Evolutionary conservation across 2,113 vertebrate species (phyloP).

Genomic region (Dasypus novemcinctus): DNA sequence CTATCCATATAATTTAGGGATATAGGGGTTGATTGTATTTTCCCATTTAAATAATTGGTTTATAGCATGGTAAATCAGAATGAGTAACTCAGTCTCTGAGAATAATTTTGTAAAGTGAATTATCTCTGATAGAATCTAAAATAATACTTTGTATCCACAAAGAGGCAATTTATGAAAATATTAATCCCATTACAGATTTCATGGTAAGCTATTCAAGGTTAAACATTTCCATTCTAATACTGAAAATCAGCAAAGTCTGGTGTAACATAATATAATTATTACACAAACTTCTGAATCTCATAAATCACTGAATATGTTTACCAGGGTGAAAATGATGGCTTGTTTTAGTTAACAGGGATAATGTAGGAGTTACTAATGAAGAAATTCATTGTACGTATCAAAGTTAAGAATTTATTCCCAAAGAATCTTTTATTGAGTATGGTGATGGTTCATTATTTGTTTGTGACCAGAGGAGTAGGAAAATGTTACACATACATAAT

Average conservation of each 20-base stretch:
- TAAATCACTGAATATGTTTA: neutral
- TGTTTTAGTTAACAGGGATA: conserved; percentile 10
- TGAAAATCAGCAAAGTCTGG: conserved; percentile 10
- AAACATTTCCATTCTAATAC: conserved; percentile 1
- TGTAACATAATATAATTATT: neutral
- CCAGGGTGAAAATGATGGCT: neutral
- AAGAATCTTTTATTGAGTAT: conserved; percentile 13
- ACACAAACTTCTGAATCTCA: conserved; percentile 21
- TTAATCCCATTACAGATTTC: neutral
- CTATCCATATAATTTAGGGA: conserved; percentile 5
- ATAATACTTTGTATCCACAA: conserved; percentile 25
- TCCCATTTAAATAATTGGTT: conserved; percentile 35
- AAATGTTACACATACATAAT: neutral
- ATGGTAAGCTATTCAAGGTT: neutral
- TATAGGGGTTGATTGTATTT: neutral
- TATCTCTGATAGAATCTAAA: conserved; percentile 29
- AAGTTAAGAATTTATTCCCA: neutral
- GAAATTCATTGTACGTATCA: neutral
- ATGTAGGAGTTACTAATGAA: neutral
- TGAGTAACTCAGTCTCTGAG: conserved; percentile 20
- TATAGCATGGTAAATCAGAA: conserved; percentile 42
- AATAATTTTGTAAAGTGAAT: conserved; percentile 38
- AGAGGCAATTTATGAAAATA: conserved; percentile 8
- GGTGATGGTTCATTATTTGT: conserved; percentile 28
- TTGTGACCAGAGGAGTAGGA: neutral